Evolutionary conservation across 92 coral and sea anemone species (phyloP).

Genomic region (Zoanthus gigantus): DNA sequence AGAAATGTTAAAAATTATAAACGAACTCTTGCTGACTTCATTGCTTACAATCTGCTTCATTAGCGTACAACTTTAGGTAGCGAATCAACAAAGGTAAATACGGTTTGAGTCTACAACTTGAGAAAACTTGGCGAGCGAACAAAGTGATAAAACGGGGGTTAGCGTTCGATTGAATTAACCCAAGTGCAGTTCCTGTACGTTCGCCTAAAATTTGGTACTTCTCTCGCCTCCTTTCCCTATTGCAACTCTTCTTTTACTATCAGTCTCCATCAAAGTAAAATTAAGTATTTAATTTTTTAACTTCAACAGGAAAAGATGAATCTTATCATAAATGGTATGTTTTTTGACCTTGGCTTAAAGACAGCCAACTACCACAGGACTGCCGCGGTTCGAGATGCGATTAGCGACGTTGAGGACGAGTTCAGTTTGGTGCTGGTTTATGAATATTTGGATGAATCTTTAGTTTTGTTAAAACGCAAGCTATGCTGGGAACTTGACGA

Average conservation of each 20-base stretch:
- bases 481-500: conserved; percentile 97
- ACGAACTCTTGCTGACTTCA: no score
- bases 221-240: neutral
- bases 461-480: conserved; percentile 87
- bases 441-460: conserved; percentile 93
- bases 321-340: conserved; percentile 95
- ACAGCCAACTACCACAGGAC: conserved; percentile 90
- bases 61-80: no score
- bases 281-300: neutral
- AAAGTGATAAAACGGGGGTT: no score
- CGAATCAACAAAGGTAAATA: no score
- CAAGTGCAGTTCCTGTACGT: no score
- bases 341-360: conserved; percentile 93
- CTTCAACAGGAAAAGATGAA: conserved; percentile 81
- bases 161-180: no score
- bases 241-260: neutral
- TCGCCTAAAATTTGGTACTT: no score
- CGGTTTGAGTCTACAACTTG: no score
- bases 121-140: no score
- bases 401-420: conserved; percentile 79
- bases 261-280: neutral
- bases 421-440: conserved; percentile 81
- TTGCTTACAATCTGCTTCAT: no score
- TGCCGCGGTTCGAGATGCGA: conserved; percentile 81
- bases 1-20: no score